A percentile compares a stretch with the other conserved stretches of the same genome.
Evolutionary conservation across 2,797 vertebrate genomes (phyloP).

Genomic region (Alca torda): DNA sequence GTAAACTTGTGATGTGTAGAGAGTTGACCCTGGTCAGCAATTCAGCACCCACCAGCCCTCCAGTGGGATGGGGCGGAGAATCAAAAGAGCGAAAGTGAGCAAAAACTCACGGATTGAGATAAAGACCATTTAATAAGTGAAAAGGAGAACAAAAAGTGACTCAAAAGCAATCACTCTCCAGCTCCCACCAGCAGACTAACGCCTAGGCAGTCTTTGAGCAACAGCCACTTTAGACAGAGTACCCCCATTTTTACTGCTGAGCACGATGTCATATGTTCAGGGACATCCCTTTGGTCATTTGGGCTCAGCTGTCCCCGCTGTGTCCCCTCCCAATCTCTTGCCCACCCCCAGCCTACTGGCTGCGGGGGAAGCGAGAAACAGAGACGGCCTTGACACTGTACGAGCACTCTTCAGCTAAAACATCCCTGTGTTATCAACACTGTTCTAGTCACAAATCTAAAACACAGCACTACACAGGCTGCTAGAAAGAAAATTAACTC

Average conservation of each 20-base stretch:
- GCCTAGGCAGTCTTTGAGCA: background rate
- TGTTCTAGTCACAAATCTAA: background rate
- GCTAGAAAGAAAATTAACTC: background rate
- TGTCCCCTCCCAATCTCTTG: background rate
- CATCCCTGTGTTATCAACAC: background rate
- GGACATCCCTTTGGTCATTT: background rate
- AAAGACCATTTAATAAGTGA: background rate
- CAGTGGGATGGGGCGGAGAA: background rate
- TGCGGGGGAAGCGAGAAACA: background rate
- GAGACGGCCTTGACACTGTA: background rate
- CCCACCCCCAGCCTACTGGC: background rate
- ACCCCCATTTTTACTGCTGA: background rate
- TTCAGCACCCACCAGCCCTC: background rate
- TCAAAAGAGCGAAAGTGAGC: fast-evolving
- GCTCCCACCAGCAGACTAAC: background rate
- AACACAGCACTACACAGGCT: background rate
- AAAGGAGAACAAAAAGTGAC: fast-evolving
- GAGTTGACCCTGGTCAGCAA: background rate
- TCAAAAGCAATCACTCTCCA: background rate
- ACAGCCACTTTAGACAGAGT: background rate
- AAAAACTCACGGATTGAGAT: background rate
- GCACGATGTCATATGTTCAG: fast-evolving
- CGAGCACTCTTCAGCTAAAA: background rate
- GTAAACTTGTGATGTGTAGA: background rate
- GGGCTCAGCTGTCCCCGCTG: background rate